A percentile compares a stretch with the other conserved stretches of the same genome.
Evolutionary conservation across 2,113 vertebrate genomes (phyloP).

Genomic region (Butorides virescens): DNA sequence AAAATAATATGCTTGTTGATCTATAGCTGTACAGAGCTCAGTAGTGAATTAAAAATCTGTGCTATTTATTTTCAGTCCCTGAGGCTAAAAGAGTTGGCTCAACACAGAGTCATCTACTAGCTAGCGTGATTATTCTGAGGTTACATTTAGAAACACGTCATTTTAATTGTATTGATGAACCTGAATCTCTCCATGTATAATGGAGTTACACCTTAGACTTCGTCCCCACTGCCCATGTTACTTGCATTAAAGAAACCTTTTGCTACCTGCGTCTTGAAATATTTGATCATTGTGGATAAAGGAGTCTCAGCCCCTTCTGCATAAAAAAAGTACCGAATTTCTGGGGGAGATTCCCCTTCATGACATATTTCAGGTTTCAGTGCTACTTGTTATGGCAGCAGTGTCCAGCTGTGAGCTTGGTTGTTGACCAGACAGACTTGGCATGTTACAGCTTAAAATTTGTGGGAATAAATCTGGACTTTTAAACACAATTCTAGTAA

Average conservation of each 20-base stretch:
- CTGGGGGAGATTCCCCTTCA: background rate
- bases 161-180: background rate
- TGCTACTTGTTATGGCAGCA: background rate
- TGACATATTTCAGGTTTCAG: background rate
- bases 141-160: rapidly evolving
- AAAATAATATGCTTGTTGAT: background rate
- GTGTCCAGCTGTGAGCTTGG: rapidly evolving
- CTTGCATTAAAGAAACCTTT: background rate
- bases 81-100: background rate
- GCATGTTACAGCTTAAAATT: background rate
- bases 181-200: background rate
- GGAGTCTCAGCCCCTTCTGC: background rate
- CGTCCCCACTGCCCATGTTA: background rate
- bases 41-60: background rate
- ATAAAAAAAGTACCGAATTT: background rate
- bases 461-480: background rate
- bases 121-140: background rate
- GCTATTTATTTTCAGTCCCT: background rate
- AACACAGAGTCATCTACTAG: background rate
- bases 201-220: background rate
- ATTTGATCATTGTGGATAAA: background rate
- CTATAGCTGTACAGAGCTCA: background rate
- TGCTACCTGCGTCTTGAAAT: background rate
- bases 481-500: background rate
- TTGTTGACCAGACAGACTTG: background rate